Percentiles rank a stretch among this genome's conserved stretches.
These are phyloP conservation scores for Dendrocincla fuliginosa DNA, from an alignment of 2,797 vertebrate genomes.

Conservation along the genomic window DNA sequence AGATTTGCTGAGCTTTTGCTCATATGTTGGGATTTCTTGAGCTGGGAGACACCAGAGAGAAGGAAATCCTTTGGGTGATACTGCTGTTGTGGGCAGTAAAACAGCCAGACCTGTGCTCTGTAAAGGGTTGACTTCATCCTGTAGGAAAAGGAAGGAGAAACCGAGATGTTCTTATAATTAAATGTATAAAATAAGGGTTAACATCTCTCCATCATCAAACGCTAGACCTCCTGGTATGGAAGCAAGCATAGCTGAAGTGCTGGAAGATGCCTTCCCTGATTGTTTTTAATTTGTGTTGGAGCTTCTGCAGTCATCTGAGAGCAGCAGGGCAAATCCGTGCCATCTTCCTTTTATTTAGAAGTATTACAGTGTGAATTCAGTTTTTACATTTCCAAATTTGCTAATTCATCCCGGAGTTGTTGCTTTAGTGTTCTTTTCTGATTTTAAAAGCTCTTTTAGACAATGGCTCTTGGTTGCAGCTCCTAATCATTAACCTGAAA, in stretches of 20 bases:
- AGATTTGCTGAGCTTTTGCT: not conserved
- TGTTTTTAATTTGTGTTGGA: not conserved
- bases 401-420: not conserved
- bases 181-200: not conserved
- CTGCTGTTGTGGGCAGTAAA: not conserved
- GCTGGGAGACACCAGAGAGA: not conserved
- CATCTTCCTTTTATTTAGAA: not conserved
- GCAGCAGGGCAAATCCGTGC: not conserved
- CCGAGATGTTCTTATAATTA: not conserved
- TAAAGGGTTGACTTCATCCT: not conserved
- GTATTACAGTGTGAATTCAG: not conserved
- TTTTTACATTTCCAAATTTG: not conserved
- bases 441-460: conserved; percentile 25
- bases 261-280: not conserved
- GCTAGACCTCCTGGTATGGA: not conserved
- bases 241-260: not conserved
- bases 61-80: not conserved
- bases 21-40: not conserved
- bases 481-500: conserved; percentile 44
- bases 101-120: not conserved
- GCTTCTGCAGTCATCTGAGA: not conserved
- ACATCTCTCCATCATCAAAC: not conserved
- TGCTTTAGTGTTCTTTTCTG: not conserved
- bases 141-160: not conserved
- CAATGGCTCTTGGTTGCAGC: not conserved